Percentiles rank a stretch among this genome's conserved stretches.
Evolutionary conservation across 2,113 vertebrate genomes (phyloP).

Genomic region (Vulpes vulpes): DNA sequence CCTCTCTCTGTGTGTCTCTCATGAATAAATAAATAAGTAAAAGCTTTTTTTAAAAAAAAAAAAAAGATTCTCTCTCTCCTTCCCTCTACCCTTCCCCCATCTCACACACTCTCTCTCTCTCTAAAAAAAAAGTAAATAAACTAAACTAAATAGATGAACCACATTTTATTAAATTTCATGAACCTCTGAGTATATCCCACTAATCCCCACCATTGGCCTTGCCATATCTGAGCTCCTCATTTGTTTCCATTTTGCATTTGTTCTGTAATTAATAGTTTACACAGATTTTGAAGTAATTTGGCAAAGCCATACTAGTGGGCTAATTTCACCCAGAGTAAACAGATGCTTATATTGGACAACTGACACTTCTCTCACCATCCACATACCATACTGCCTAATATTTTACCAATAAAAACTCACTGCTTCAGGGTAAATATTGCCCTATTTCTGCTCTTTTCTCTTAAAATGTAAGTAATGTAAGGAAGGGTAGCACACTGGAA

Average conservation of each 20-base stretch:
- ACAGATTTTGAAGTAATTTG: slow-evolving; percentile 14
- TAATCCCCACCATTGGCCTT: not conserved
- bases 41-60: too few relatives aligned
- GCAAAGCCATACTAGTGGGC: not conserved
- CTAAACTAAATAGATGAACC: not conserved
- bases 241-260: slow-evolving; percentile 13
- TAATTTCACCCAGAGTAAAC: slow-evolving; percentile 12
- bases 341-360: not conserved
- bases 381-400: not conserved
- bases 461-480: slow-evolving; percentile 37
- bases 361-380: not conserved
- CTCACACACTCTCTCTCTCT: not conserved
- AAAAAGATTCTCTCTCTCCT: not conserved
- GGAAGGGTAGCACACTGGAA: not conserved
- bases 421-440: not conserved
- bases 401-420: slow-evolving; percentile 37
- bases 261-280: not conserved
- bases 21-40: too few relatives aligned
- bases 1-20: too few relatives aligned
- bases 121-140: not conserved
- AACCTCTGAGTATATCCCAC: not conserved
- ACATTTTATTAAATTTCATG: not conserved
- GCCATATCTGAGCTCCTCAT: not conserved
- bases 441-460: not conserved
- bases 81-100: not conserved